Conservation (phyloP, 2,888 invertebrate species). For the Synanthedon myopaeformis region DNA sequence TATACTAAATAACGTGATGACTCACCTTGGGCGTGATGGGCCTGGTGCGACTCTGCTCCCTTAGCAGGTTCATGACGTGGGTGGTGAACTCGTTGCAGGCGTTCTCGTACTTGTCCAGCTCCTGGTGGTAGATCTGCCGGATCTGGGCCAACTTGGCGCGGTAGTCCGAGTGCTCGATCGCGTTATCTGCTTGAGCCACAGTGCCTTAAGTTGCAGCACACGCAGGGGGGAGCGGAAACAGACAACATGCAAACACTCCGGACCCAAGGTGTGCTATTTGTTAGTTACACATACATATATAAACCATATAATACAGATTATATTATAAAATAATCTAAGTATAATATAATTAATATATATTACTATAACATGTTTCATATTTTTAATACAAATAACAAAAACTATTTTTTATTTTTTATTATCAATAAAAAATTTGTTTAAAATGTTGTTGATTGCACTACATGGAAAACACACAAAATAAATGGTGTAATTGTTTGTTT, state of each 20-base stretch:
- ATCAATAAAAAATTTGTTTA: too few relatives aligned
- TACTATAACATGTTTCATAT: too few relatives aligned
- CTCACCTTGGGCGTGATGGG: conserved; percentile 92
- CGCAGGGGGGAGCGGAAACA: conserved; percentile 25
- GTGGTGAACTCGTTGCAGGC: conserved; percentile 99
- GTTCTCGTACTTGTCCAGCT: conserved; percentile 99
- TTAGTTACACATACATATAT: background rate
- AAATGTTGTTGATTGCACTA: too few relatives aligned
- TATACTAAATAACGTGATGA: too few relatives aligned
- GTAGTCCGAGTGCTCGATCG: conserved; percentile 99
- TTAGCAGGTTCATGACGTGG: conserved; percentile 98
- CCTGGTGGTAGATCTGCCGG: conserved; percentile 98
- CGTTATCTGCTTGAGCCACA: conserved; percentile 88
- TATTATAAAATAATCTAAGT: too few relatives aligned
- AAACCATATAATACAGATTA: background rate
- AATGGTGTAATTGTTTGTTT: too few relatives aligned
- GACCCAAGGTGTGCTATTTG: conserved; percentile 10
- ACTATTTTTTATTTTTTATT: too few relatives aligned
- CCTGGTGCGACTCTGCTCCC: conserved; percentile 96
- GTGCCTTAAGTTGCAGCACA: conserved; percentile 65
- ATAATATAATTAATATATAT: too few relatives aligned
- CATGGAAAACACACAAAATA: too few relatives aligned
- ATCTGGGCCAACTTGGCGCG: conserved; percentile 98
- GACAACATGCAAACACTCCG: conserved; percentile 35
- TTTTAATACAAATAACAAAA: too few relatives aligned